These are phyloP conservation scores for Coptodon bakossiorum DNA, from an alignment of 2,113 vertebrate genomes.

Conservation along the genomic window DNA sequence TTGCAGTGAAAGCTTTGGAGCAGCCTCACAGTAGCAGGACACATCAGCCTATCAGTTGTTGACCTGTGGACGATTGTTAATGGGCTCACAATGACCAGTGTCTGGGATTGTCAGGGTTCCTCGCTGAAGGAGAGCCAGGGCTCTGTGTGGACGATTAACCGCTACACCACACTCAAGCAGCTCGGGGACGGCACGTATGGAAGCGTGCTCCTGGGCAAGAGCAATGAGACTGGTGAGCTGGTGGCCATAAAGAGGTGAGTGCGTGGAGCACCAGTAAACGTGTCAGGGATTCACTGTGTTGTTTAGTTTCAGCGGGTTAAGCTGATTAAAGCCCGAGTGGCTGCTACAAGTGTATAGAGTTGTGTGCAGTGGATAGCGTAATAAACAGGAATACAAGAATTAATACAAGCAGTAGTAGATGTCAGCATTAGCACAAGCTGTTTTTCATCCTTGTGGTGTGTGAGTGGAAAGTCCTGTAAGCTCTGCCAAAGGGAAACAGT, in stretches of 20 bases:
- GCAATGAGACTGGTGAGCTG: constrained; percentile 86
- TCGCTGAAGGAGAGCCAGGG: not conserved
- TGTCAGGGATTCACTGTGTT: not conserved
- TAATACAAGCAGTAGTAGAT: not conserved
- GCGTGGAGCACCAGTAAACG: not conserved
- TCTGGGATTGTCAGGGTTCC: not conserved
- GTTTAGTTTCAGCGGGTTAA: not conserved
- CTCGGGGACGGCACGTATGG: constrained; percentile 90
- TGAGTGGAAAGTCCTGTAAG: not conserved
- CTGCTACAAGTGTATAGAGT: not conserved
- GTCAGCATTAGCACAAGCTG: not conserved
- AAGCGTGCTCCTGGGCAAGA: constrained; percentile 87
- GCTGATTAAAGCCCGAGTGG: not conserved
- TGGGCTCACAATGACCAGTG: not conserved
- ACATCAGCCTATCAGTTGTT: not conserved
- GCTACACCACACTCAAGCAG: constrained; percentile 84
- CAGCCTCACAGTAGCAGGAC: not conserved
- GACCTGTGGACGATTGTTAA: not conserved
- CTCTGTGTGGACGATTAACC: constrained; percentile 75
- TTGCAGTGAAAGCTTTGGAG: not conserved
- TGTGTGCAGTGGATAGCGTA: not conserved
- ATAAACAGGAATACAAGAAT: not conserved
- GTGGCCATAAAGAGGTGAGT: constrained; percentile 90
- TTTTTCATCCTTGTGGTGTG: not conserved
- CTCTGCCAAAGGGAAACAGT: not conserved